Conservation (phyloP, 2,888 invertebrate genomes). For the Ganaspis brasiliensis region DNA sequence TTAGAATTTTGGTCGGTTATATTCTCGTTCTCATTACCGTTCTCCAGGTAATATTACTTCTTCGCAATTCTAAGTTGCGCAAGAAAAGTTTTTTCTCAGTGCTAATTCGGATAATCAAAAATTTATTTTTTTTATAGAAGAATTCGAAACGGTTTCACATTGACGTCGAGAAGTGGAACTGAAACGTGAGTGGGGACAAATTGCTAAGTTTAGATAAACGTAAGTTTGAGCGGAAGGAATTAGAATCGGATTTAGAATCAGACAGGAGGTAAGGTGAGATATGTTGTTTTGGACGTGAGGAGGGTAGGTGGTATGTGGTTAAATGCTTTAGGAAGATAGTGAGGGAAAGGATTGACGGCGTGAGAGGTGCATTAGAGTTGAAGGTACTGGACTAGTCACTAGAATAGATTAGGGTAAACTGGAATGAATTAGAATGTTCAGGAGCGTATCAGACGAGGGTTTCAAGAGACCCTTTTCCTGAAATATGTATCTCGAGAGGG, state of each 20-base stretch:
- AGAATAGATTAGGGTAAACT: conserved; percentile 29
- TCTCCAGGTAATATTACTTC: too few relatives aligned
- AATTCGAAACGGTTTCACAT: too few relatives aligned
- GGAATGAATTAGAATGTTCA: conserved; percentile 35
- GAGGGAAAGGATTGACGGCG: conserved; percentile 33
- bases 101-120: too few relatives aligned
- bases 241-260: conserved; percentile 10
- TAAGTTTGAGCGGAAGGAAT: conserved; percentile 23
- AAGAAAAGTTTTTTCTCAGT: too few relatives aligned
- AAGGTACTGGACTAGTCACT: conserved; percentile 35
- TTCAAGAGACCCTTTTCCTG: conserved; percentile 8
- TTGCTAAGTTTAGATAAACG: conserved; percentile 33
- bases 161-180: not conserved
- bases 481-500: conserved; percentile 34
- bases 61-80: too few relatives aligned
- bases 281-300: conserved; percentile 10
- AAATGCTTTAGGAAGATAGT: conserved; percentile 38
- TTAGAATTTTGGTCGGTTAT: too few relatives aligned
- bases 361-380: conserved; percentile 23
- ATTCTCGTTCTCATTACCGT: too few relatives aligned
- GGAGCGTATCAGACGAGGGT: conserved; percentile 10
- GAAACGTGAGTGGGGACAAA: not conserved
- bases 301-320: conserved; percentile 6
- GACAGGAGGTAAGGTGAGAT: conserved; percentile 19
- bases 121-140: too few relatives aligned